These are phyloP conservation scores for Dasyornis broadbenti DNA, from an alignment of 2,113 vertebrate genomes.

Conservation along the genomic window DNA sequence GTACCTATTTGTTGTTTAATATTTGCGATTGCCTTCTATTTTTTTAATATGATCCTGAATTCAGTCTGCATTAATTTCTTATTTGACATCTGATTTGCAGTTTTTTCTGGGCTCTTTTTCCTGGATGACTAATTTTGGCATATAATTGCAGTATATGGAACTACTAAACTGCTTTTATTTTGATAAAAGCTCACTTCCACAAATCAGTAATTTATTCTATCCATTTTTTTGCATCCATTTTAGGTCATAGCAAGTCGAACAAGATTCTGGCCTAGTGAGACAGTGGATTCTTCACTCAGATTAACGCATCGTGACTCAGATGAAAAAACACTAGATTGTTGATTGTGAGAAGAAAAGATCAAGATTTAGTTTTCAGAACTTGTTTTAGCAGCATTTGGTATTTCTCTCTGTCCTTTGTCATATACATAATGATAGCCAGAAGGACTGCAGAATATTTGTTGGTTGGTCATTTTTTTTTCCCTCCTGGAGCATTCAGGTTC, in stretches of 20 bases:
- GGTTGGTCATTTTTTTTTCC: background rate
- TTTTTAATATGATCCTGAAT: background rate
- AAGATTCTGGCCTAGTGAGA: constrained; percentile 66
- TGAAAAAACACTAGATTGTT: constrained; percentile 54
- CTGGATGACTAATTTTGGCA: background rate
- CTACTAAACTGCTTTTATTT: background rate
- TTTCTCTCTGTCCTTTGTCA: background rate
- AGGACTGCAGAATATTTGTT: background rate
- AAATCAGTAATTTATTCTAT: constrained; percentile 77
- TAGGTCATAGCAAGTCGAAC: constrained; percentile 66
- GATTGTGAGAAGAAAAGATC: background rate
- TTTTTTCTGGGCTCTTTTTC: background rate
- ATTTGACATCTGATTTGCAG: background rate
- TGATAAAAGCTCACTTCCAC: constrained; percentile 64
- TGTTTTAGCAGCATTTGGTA: background rate
- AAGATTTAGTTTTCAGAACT: background rate
- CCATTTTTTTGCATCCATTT: background rate
- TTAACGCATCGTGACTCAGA: constrained; percentile 74
- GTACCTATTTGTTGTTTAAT: background rate
- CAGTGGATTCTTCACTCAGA: constrained; percentile 76
- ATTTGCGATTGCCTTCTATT: background rate
- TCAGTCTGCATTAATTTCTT: background rate
- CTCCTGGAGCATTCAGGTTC: background rate
- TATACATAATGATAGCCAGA: background rate
- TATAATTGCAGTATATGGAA: background rate